phyloP scores from a whole-genome alignment of 2,113 vertebrate species.

The Cyprinodon variegatus region DNA sequence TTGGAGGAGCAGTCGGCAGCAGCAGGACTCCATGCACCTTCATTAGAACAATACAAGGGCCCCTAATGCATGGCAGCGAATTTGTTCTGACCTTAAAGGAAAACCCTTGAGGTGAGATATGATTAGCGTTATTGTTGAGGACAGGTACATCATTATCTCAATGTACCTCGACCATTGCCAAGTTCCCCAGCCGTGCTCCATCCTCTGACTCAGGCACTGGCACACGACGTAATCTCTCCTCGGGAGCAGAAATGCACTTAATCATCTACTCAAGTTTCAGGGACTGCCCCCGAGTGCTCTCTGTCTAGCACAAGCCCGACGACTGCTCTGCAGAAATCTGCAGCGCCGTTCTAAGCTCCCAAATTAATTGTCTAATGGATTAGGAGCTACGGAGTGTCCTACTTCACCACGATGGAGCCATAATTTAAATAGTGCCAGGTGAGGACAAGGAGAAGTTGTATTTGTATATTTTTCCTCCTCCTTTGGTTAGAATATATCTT shows the following conservation, averaged over 20 bases:
- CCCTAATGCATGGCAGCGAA: slow-evolving; percentile 77
- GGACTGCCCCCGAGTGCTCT: slow-evolving; percentile 74
- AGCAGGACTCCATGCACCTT: slow-evolving; percentile 59
- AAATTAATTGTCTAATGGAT: slow-evolving; percentile 80
- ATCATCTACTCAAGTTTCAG: slow-evolving; percentile 79
- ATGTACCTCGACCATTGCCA: slow-evolving; percentile 72
- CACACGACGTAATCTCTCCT: slow-evolving; percentile 76
- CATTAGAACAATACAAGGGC: slow-evolving; percentile 80
- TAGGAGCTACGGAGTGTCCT: slow-evolving; percentile 71
- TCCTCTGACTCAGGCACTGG: slow-evolving; percentile 64
- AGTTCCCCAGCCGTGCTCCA: slow-evolving; percentile 68
- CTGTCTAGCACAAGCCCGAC: slow-evolving; percentile 62
- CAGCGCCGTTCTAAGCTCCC: slow-evolving; percentile 67
- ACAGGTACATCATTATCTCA: slow-evolving; percentile 85
- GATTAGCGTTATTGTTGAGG: slow-evolving; percentile 83
- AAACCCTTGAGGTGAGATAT: slow-evolving; percentile 79
- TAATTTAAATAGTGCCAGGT: slow-evolving; percentile 78
- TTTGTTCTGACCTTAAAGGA: slow-evolving; percentile 81
- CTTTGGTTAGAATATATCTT: slow-evolving; percentile 62
- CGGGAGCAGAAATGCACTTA: slow-evolving; percentile 78
- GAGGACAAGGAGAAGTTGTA: slow-evolving; percentile 74
- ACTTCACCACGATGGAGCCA: slow-evolving; percentile 70
- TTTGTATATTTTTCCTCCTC: slow-evolving; percentile 49
- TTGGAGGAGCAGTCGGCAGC: slow-evolving; percentile 38
- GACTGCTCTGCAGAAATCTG: slow-evolving; percentile 66